Evolutionary conservation across 1,140 invertebrate genomes (phyloP), one percentile per base, ranked within the genome.

Genomic region (Vanessa atalanta): DNA sequence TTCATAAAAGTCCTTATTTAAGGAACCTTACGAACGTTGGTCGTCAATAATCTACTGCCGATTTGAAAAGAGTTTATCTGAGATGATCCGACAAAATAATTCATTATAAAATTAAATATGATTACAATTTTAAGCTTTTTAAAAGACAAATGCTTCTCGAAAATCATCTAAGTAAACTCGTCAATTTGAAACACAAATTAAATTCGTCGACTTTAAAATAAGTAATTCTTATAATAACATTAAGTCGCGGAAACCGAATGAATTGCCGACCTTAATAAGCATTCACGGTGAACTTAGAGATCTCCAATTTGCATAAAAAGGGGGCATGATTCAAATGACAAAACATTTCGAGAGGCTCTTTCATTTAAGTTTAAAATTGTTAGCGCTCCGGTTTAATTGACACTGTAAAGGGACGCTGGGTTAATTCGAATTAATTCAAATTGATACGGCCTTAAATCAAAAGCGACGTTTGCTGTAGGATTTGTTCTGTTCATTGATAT

Each of bases 301-400:
- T 86, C 81, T 82, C 65, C 43, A 79, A 89, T 89, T 89, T 87
- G 87, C 88, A 90, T 90, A 87, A 90, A 88, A 90, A 90, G 85
- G 86, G 16, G 76, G 79, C 84, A 84, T 83, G 79, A 83, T 82
- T 87, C 79, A 83, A 80, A 87, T 86, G 86, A 87, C 87, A 84
- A 90, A 90, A 88, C 87, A 89, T 90, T 86, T 77, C 79, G 73
- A 78, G 78, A 81, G 78, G 76, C 84, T 83, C 86, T 89, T 89
- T 86, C 85, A 88, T 89, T 90, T 87, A 88, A 90, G 83, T 87
- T 88, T 86, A 87, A 89, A 88, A 88, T 89, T 87, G 87, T 88
- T 82, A 74, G 81, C 77, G 81, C 74, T 77, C 79, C 68, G 81
- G 77, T 86, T 86, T 85, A 86, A 88, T 88, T 88, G 88, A 85